Percentiles rank a stretch among this genome's conserved stretches.
Conservation (phyloP, 2,113 vertebrate genomes). For the Hyaena hyaena region DNA sequence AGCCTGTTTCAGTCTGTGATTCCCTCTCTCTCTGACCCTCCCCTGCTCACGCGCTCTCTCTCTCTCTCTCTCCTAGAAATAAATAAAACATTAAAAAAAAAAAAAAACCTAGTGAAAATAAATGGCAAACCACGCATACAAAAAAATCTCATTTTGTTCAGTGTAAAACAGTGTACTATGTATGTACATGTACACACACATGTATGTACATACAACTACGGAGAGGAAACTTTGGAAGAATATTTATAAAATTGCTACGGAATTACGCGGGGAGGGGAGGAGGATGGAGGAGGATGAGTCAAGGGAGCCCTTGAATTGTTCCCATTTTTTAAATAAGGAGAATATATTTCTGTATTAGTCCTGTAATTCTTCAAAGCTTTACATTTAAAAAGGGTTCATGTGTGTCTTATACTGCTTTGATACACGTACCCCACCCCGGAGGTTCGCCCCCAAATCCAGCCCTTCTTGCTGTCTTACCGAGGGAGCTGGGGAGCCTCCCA, state of each 20-base stretch:
- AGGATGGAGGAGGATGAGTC: neutral
- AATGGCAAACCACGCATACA: neutral
- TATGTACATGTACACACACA: neutral
- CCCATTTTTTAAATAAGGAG: neutral
- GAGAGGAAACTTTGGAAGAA: neutral
- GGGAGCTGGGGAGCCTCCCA: neutral
- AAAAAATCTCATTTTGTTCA: neutral
- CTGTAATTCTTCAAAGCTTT: neutral
- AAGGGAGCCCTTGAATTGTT: neutral
- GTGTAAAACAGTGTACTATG: neutral
- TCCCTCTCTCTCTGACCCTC: too few species aligned
- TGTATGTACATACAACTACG: neutral
- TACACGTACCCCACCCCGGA: neutral
- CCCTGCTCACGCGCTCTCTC: too few species aligned
- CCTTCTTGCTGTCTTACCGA: neutral
- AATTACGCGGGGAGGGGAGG: neutral
- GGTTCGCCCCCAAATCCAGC: neutral
- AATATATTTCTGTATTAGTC: neutral
- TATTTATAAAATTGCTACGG: neutral
- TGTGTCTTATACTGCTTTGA: neutral
- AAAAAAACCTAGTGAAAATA: too few species aligned
- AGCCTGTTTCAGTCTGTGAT: too few species aligned
- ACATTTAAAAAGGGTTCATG: neutral
- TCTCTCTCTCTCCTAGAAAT: too few species aligned
- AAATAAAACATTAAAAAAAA: too few species aligned